Evolutionary conservation across 2,888 invertebrate genomes (phyloP), one percentile per base, ranked within the genome.

Genomic region (Apodemia duryi): DNA sequence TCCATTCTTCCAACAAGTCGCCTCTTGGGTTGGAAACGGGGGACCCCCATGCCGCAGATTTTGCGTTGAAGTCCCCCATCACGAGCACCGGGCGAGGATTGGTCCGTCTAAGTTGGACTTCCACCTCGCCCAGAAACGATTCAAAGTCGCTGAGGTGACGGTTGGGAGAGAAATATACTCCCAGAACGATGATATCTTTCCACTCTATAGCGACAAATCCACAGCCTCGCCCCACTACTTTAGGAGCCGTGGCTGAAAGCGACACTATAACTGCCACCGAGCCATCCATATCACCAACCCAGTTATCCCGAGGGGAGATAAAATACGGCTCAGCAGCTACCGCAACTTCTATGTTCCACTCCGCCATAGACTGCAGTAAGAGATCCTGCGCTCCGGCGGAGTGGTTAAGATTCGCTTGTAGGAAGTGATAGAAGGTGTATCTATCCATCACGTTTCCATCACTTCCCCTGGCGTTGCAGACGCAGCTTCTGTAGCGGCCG

Each of bases 141-240:
- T 35, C 32, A 5, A 35, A 6, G 5, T n/a, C 11, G 49, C 49
- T 49, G 10, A 11, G 49, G n/a, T 41, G 41, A 49, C 49, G 63
- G 13, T 72, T 75, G 0, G 73, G 73, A 0, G 72, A 70, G 65
- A 72, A 72, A 38, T 74, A 75, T 0, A 65, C 67, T 0, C 71
- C 72, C 0, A 72, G n/a, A 0, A 72, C 9, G 1, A 63, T 57
- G 2, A 67, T 38, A 7, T 62, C 68, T 4, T 65, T 63, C 52
- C 63, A 11, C 2, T 3, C 21, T 1, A 38, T 67, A 1, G 66
- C 66, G 0, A 72, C 70, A 29, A 9, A 41, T 6, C 41, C 41
- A 1, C 41, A 0, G 9, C 7, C 41, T 9, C 41, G 2, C 41
- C 5, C 2, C 5, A 9, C 41, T 4, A 9, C 41, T 41, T 41